Evolutionary conservation across 1,140 invertebrate species (phyloP).

Genomic region (Cryptotermes secundus): DNA sequence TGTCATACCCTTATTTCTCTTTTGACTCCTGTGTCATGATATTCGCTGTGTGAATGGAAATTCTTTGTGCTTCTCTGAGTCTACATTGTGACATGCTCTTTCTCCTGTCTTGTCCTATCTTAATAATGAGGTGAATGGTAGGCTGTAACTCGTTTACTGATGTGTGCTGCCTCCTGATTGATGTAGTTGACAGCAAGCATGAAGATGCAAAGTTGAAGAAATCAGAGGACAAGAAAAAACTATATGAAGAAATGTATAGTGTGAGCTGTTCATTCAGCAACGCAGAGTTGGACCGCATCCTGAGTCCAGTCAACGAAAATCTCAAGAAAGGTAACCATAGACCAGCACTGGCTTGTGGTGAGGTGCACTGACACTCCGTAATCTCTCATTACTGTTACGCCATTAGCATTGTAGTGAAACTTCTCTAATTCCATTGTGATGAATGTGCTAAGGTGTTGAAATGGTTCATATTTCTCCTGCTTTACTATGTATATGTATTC

Average conservation of each 20-base stretch:
- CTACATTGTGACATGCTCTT: neutral
- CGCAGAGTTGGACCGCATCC: slow-evolving; percentile 1
- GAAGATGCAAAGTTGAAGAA: neutral
- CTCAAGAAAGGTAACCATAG: neutral
- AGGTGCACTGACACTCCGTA: neutral
- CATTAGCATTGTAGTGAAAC: neutral
- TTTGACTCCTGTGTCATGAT: no score
- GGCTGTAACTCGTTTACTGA: neutral
- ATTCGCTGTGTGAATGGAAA: no score
- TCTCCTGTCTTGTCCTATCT: neutral
- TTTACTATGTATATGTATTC: no score
- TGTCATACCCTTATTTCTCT: neutral
- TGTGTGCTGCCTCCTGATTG: slow-evolving; percentile 14
- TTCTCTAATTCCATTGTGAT: neutral
- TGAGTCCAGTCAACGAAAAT: neutral
- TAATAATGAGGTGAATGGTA: neutral
- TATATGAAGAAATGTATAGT: neutral
- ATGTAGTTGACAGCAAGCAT: neutral
- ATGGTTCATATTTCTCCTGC: no score
- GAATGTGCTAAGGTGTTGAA: neutral
- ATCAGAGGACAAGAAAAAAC: neutral
- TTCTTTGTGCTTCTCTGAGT: neutral
- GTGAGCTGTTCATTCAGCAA: neutral
- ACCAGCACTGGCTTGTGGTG: slow-evolving; percentile 8
- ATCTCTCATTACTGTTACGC: neutral